Base-by-base conservation (phyloP, 2,888 invertebrate species). In the Cosmia pyralina region DNA sequence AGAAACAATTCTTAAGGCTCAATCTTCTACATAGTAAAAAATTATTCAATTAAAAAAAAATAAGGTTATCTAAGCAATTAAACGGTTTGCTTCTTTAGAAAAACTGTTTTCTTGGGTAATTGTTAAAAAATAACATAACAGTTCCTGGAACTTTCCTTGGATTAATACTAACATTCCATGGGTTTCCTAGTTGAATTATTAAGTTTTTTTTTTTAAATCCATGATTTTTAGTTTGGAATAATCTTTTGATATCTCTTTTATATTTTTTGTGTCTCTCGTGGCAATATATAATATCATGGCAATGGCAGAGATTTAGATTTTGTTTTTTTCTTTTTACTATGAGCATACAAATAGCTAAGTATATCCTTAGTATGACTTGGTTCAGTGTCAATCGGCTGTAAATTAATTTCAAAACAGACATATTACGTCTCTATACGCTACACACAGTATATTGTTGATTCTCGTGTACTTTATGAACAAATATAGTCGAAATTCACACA, bases 381-480 rank as follows among this genome's bases (percentile, higher is more conserved):
- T 46, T 46, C 22, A 28, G 22, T 44, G 6, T 52, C 22, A 62
- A 62, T 62, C 53, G 46, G 48, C 11, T 64, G 57, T 69, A 17
- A 71, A 82, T 57, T 58, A 28, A 71, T 78, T 60, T 78, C 22
- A 41, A 41, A 64, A 67, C 57, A 77, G n/a, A 70, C 22, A 52
- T n/a, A 60, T 50, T n/a, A 60, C 28, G 13, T 65, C 28, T 41
- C 28, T 44, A 8, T 19, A 57, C 6, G 2, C 19, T 6, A 34
- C 38, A 60, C 11, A 50, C 13, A 62, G 52, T 65, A 73, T n/a
- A 60, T 55, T 83, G 75, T 79, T 71, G 79, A 63, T 48, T 66
- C 28, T 52, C 63, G 2, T 73, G 58, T 73, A 83, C 69, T 81
- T 75, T 69, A 67, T 72, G 60, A 81, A 75, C 81, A 84, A 84